phyloP scores from a whole-genome alignment of 2,113 vertebrate species.

The Poecile atricapillus region DNA sequence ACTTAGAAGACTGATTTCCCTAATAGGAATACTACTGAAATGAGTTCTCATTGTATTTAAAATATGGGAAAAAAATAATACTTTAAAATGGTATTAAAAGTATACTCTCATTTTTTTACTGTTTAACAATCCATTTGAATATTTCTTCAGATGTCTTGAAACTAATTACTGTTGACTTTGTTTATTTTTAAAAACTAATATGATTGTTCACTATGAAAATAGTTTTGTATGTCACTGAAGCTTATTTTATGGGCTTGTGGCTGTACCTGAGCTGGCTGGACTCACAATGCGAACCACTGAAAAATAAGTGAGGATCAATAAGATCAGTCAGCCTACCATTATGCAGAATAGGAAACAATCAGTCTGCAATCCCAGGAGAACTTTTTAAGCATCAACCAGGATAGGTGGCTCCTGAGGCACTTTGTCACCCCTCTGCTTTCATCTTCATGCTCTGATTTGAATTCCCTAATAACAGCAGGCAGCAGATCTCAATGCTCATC shows the following conservation, averaged over 20 bases:
- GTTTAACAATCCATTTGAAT: background rate
- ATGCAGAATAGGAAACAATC: slow-evolving; percentile 19
- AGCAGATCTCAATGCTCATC: background rate
- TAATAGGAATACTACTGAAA: background rate
- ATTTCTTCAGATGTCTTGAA: background rate
- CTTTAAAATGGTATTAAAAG: background rate
- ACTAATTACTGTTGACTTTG: background rate
- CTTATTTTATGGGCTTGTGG: background rate
- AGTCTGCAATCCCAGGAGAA: background rate
- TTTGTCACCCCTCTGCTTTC: background rate
- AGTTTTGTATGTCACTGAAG: background rate
- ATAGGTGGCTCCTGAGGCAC: background rate
- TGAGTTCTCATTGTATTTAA: background rate
- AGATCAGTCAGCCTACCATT: background rate
- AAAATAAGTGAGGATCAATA: slow-evolving; percentile 46
- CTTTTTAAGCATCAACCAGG: background rate
- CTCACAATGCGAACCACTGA: background rate
- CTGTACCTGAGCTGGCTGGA: background rate
- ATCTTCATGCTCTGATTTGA: slow-evolving; percentile 17
- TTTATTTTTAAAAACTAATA: background rate
- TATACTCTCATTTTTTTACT: background rate
- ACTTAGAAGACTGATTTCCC: background rate
- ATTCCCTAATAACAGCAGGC: background rate
- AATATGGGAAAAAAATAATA: background rate
- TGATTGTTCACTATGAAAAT: background rate